Percentiles rank a stretch among this genome's conserved stretches.
phyloP scores from a whole-genome alignment of 2,113 vertebrate genomes.

The Cyanistes caeruleus region DNA sequence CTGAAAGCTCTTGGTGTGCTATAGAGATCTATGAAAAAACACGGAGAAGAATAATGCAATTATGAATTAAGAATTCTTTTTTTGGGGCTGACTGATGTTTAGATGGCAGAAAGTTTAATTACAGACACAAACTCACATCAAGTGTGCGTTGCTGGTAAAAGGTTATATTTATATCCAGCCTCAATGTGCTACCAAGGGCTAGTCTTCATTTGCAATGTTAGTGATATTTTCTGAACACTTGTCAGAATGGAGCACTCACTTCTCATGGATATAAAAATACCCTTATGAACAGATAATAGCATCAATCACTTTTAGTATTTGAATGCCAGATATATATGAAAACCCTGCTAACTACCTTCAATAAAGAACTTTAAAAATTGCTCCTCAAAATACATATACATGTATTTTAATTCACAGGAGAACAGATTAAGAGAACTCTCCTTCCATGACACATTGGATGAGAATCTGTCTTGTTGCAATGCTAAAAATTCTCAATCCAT shows the following conservation, averaged over 20 bases:
- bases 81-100: not conserved
- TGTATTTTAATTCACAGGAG: conserved; percentile 70
- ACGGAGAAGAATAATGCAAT: not conserved
- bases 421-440: conserved; percentile 77
- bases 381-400: conserved; percentile 46
- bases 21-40: not conserved
- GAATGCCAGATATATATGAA: conserved; percentile 56
- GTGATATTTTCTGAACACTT: conserved; percentile 37
- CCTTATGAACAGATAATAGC: conserved; percentile 62
- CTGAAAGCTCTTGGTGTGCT: not conserved
- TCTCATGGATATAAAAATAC: conserved; percentile 55
- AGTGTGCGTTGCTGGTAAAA: conserved; percentile 44
- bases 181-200: conserved; percentile 37
- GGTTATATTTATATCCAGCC: not conserved
- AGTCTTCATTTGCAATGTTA: conserved; percentile 35
- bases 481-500: conserved; percentile 82
- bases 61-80: not conserved
- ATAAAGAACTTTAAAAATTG: conserved; percentile 42
- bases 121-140: conserved; percentile 15
- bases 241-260: conserved; percentile 34
- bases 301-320: conserved; percentile 69
- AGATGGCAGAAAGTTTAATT: conserved; percentile 51
- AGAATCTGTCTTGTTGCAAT: conserved; percentile 78
- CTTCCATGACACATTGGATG: conserved; percentile 41
- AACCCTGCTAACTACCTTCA: conserved; percentile 40